Evolutionary conservation across 2,888 invertebrate species (phyloP).

Genomic region (Camponotus fellah): DNA sequence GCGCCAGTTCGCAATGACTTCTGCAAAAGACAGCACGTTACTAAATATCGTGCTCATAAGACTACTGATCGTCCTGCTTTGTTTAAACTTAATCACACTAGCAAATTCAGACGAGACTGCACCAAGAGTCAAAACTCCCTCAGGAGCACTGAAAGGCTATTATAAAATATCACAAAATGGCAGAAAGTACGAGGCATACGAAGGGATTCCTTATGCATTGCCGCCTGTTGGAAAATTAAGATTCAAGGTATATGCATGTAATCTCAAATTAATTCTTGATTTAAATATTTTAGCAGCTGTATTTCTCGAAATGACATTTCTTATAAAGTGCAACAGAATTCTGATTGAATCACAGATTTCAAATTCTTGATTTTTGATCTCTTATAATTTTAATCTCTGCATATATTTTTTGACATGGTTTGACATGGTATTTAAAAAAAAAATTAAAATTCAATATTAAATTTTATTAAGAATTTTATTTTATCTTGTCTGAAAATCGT

Average conservation of each 20-base stretch:
- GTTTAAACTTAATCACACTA: background rate
- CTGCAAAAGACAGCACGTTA: background rate
- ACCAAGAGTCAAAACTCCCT: slow-evolving; percentile 76
- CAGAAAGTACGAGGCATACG: slow-evolving; percentile 78
- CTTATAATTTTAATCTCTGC: slow-evolving; percentile 86
- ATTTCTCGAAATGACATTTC: background rate
- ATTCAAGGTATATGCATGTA: slow-evolving; percentile 76
- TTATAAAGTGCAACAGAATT: background rate
- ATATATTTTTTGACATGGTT: slow-evolving; percentile 87
- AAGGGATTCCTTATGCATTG: slow-evolving; percentile 81
- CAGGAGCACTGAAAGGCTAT: slow-evolving; percentile 77
- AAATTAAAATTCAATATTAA: background rate
- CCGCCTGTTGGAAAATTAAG: slow-evolving; percentile 79
- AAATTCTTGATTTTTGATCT: slow-evolving; percentile 77
- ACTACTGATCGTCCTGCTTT: background rate
- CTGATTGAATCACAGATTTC: slow-evolving; percentile 85
- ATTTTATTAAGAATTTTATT: background rate
- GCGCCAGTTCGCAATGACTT: background rate
- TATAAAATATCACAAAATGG: slow-evolving; percentile 77
- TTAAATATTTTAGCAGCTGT: background rate
- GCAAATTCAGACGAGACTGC: slow-evolving; percentile 21
- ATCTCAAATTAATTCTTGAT: background rate
- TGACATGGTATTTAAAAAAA: slow-evolving; percentile 71
- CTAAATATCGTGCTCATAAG: background rate
- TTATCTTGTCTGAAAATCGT: background rate